A percentile compares a stretch with the other conserved stretches of the same genome.
Conservation (phyloP, 1,140 invertebrate genomes). For the Ostrea denselamellosa region DNA sequence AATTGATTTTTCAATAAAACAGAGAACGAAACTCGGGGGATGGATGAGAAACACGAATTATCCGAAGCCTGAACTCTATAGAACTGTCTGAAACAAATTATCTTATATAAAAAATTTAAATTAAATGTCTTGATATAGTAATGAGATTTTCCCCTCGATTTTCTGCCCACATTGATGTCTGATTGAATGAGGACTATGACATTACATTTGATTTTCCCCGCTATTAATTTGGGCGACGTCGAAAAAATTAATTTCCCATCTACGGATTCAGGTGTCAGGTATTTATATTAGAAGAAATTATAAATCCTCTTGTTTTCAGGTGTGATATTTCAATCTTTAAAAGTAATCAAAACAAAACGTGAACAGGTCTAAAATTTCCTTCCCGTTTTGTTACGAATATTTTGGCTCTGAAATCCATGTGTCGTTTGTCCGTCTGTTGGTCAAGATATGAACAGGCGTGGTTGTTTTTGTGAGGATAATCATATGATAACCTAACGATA, state of each 20-base stretch:
- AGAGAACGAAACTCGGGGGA: slow-evolving; percentile 49
- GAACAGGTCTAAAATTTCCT: too few species aligned
- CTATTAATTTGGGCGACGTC: not conserved
- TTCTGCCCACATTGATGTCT: not conserved
- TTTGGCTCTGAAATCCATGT: not conserved
- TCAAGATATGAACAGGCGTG: slow-evolving; percentile 34
- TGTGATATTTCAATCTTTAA: too few species aligned
- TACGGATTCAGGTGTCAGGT: too few species aligned
- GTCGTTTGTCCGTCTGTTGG: slow-evolving; percentile 29
- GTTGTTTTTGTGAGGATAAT: slow-evolving; percentile 20
- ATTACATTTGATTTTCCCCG: not conserved
- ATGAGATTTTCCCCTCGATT: not conserved
- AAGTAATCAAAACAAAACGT: too few species aligned
- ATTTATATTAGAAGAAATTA: too few species aligned
- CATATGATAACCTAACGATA: not conserved
- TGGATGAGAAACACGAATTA: slow-evolving; percentile 41
- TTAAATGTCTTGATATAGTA: not conserved
- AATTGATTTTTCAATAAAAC: slow-evolving; percentile 62
- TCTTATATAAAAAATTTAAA: not conserved
- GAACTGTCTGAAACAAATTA: slow-evolving; percentile 17
- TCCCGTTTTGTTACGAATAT: too few species aligned
- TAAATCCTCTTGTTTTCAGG: too few species aligned
- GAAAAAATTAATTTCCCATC: too few species aligned
- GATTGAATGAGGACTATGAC: not conserved
- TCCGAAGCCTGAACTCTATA: not conserved